A percentile compares a stretch with the other conserved stretches of the same genome.
Evolutionary conservation across 2,888 invertebrate species (phyloP).

Genomic region (Bellardia bayeri): DNA sequence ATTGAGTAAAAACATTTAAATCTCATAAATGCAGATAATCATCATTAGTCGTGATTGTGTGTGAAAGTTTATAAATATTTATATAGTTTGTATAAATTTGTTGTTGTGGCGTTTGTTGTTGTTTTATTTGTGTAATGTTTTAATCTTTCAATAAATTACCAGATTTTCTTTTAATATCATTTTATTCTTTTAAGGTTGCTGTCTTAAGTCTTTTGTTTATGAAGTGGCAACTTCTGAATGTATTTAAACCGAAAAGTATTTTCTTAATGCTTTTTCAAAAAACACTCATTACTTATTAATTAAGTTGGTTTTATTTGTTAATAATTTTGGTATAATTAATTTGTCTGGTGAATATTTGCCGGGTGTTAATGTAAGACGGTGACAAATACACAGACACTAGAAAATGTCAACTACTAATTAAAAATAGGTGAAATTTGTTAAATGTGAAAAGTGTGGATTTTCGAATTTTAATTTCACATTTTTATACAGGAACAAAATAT

Average conservation of each 20-base stretch:
- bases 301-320: background rate
- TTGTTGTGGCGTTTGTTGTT: constrained; percentile 16
- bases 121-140: constrained; percentile 48
- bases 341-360: background rate
- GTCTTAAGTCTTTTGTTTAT: constrained; percentile 68
- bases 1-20: constrained; percentile 46
- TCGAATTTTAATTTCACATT: too few species aligned
- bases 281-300: background rate
- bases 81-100: constrained; percentile 27
- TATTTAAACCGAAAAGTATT: constrained; percentile 15
- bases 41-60: constrained; percentile 28
- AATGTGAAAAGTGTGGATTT: background rate
- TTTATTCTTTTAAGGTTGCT: constrained; percentile 24
- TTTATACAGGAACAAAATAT: too few species aligned
- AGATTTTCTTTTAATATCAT: constrained; percentile 55
- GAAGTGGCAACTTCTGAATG: constrained; percentile 54
- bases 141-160: constrained; percentile 60
- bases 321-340: background rate
- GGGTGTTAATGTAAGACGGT: background rate
- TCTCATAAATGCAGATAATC: constrained; percentile 60
- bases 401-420: background rate
- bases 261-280: constrained; percentile 7
- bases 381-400: background rate
- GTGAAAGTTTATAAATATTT: constrained; percentile 70
- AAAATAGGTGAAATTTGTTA: background rate